These are phyloP conservation scores for Fistularia commersonii DNA, from an alignment of 2,797 vertebrate genomes.

Conservation along the genomic window DNA sequence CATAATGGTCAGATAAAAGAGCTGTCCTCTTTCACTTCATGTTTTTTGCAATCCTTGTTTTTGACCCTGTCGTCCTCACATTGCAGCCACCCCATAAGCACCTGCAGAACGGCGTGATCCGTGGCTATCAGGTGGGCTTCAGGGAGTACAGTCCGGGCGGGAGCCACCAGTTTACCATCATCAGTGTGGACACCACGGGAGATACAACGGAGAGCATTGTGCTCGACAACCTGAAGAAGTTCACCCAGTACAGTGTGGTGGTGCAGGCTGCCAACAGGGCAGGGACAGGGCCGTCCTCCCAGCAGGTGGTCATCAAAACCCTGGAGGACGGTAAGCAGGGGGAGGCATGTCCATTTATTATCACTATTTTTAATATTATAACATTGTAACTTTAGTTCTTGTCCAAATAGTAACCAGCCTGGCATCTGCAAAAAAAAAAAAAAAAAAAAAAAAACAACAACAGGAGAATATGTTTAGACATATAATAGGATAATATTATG, in stretches of 20 bases:
- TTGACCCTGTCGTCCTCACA: neutral
- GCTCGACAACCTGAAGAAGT: slow-evolving; percentile 95
- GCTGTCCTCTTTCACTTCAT: no score
- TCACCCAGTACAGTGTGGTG: slow-evolving; percentile 97
- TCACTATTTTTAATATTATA: no score
- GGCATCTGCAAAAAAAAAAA: no score
- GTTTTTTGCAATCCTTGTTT: no score
- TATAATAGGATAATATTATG: no score
- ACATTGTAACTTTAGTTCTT: no score
- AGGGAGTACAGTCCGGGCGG: slow-evolving; percentile 95
- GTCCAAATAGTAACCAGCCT: no score
- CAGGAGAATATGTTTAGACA: no score
- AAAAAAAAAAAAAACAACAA: no score
- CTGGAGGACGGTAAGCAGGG: slow-evolving; percentile 89
- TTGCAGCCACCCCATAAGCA: slow-evolving; percentile 92
- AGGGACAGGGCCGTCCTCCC: slow-evolving; percentile 94
- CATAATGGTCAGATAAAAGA: no score
- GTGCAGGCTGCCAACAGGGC: slow-evolving; percentile 96
- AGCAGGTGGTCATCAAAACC: slow-evolving; percentile 95
- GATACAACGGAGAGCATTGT: slow-evolving; percentile 89
- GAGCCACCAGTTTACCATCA: slow-evolving; percentile 95
- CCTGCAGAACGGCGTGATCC: slow-evolving; percentile 95
- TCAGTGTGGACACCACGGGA: slow-evolving; percentile 93
- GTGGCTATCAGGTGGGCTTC: slow-evolving; percentile 96
- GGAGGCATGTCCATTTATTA: no score